A percentile compares a stretch with the other conserved stretches of the same genome.
Evolutionary conservation across 2,888 invertebrate species (phyloP).

Genomic region (Aphodius sticticus): DNA sequence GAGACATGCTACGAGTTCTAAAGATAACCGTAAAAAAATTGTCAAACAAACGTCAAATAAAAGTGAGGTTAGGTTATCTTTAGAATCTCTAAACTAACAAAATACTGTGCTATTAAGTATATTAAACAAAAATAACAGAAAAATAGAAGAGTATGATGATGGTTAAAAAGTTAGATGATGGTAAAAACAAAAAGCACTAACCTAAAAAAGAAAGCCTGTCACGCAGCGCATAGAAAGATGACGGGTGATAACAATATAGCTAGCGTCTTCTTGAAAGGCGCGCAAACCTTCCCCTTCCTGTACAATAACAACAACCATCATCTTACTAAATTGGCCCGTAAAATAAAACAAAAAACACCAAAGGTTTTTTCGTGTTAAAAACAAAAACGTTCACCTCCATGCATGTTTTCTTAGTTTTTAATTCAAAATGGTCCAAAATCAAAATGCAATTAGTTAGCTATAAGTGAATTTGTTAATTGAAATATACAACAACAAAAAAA

Average conservation of each 20-base stretch:
- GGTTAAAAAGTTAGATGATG: background rate
- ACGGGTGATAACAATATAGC: slow-evolving; percentile 79
- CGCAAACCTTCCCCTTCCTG: slow-evolving; percentile 73
- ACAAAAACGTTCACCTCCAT: slow-evolving; percentile 42
- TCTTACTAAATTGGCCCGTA: slow-evolving; percentile 56
- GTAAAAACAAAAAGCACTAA: slow-evolving; percentile 50
- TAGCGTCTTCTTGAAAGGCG: slow-evolving; percentile 79
- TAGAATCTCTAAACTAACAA: too few species aligned
- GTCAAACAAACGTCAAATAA: too few species aligned
- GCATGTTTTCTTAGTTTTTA: slow-evolving; percentile 30
- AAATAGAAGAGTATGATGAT: background rate
- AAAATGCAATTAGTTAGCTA: too few species aligned
- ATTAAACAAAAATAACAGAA: slow-evolving; percentile 42
- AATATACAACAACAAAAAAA: too few species aligned
- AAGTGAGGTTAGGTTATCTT: too few species aligned
- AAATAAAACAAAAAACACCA: slow-evolving; percentile 39
- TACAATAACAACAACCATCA: slow-evolving; percentile 58
- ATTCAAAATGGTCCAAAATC: background rate
- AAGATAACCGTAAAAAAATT: too few species aligned
- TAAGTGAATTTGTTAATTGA: background rate
- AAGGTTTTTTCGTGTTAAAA: slow-evolving; percentile 34
- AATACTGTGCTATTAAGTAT: slow-evolving; percentile 27
- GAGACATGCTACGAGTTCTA: too few species aligned
- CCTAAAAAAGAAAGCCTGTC: slow-evolving; percentile 57
- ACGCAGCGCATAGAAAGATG: slow-evolving; percentile 80